These are phyloP conservation scores for Pogonomyrmex barbatus DNA, from an alignment of 1,140 invertebrate genomes.

Conservation along the genomic window DNA sequence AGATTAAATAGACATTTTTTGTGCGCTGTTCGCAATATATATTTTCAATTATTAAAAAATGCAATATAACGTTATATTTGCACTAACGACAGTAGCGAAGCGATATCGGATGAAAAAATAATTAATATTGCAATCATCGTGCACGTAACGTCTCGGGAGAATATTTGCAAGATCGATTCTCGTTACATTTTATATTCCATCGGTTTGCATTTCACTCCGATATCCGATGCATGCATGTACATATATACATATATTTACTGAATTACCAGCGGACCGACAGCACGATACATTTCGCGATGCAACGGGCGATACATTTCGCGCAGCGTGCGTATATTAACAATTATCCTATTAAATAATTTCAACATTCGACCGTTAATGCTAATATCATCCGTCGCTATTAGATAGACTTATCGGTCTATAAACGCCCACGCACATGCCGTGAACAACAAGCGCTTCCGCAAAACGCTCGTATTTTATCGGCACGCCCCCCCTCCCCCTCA, in stretches of 20 bases:
- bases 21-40: not conserved
- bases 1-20: not conserved
- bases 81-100: not conserved
- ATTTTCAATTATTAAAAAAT: conserved; percentile 30
- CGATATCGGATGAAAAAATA: conserved; percentile 22
- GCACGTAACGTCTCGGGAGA: not conserved
- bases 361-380: conserved; percentile 9
- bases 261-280: conserved; percentile 2
- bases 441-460: conserved; percentile 26
- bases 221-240: not conserved
- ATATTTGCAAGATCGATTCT: conserved; percentile 1
- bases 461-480: conserved; percentile 18
- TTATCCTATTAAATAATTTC: conserved; percentile 45
- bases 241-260: conserved; percentile 29
- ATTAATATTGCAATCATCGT: conserved; percentile 7
- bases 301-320: conserved; percentile 35
- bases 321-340: conserved; percentile 34
- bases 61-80: not conserved
- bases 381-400: conserved; percentile 38
- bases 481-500: not conserved
- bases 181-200: conserved; percentile 28
- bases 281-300: too few relatives aligned
- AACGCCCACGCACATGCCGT: not conserved
- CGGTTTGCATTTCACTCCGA: conserved; percentile 1
- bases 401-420: conserved; percentile 30